Evolutionary conservation across 2,888 invertebrate species (phyloP), one percentile per base, ranked within the genome.

Genomic region (Malthinus seriepunctatus): DNA sequence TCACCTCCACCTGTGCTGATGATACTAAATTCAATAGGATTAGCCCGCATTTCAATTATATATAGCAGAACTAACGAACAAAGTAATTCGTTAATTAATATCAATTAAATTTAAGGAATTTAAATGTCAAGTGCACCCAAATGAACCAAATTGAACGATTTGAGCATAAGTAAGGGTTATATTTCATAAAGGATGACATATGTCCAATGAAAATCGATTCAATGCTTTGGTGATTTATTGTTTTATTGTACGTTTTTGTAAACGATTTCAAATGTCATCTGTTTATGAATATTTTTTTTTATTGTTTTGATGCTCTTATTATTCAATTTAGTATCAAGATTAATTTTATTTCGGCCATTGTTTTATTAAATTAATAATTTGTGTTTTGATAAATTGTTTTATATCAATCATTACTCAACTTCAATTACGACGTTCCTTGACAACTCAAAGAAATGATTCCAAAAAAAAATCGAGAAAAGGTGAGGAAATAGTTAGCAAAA

Each of bases 181-280:
- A 69, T 69, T 68, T 68, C 67, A 68, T 61, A 47, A 60, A 52
- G 55, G 60, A 61, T 69, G 71, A 69, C 71, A 70, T 69, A 63
- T 69, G 70, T 69, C 71, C 69, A 66, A 69, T 69, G 68, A 67
- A 70, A 69, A 71, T 70, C 69, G 69, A 69, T 66, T 68, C 67
- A 62, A 63, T 66, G 66, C 63, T 63, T 67, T 59, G 64, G 58
- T 71, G 71, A 71, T 70, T 71, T 70, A 70, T 71, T 69, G 70
- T 66, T 69, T 69, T 68, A 70, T 72, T 72, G 68, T 70, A 63
- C 69, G 63, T 59, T 64, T 68, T 71, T 70, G 60, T 67, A 62
- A 61, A 61, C 62, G 63, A 64, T 69, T 65, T 63, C 56, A 60
- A 66, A 69, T 65, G 63, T 60, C 60, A 57, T 63, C 68, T 67